Percentiles rank a stretch among this genome's conserved stretches.
These are phyloP conservation scores for Pimephales promelas DNA, from an alignment of 2,113 vertebrate genomes.

Conservation along the genomic window DNA sequence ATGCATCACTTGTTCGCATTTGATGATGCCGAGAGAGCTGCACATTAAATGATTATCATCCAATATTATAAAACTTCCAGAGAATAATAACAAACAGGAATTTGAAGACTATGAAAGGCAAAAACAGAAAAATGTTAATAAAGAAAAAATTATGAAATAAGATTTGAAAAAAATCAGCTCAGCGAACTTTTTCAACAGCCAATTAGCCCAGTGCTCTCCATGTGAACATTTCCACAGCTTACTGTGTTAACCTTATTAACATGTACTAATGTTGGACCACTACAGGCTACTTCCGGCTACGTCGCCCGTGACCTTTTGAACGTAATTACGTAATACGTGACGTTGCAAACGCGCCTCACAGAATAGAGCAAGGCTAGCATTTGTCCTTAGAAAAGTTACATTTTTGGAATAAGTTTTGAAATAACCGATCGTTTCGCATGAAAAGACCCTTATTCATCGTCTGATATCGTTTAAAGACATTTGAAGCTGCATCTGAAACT, in stretches of 20 bases:
- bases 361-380: too few species aligned
- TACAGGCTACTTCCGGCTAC: too few species aligned
- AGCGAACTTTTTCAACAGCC: conserved; percentile 14
- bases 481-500: too few species aligned
- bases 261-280: neutral
- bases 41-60: neutral
- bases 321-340: too few species aligned
- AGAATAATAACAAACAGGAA: neutral
- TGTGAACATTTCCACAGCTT: neutral
- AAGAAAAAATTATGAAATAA: neutral
- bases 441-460: too few species aligned
- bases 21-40: neutral
- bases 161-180: neutral
- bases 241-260: neutral
- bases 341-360: too few species aligned
- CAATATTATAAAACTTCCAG: neutral
- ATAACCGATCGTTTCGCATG: too few species aligned
- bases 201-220: conserved; percentile 43
- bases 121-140: conserved; percentile 24
- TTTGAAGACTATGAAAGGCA: neutral
- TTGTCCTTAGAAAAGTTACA: too few species aligned
- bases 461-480: too few species aligned
- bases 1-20: conserved; percentile 9
- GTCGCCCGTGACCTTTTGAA: too few species aligned
- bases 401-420: too few species aligned